Percentiles rank a stretch among this genome's conserved stretches.
Evolutionary conservation across 2,888 invertebrate genomes (phyloP).

Genomic region (Mythimna lalbum): DNA sequence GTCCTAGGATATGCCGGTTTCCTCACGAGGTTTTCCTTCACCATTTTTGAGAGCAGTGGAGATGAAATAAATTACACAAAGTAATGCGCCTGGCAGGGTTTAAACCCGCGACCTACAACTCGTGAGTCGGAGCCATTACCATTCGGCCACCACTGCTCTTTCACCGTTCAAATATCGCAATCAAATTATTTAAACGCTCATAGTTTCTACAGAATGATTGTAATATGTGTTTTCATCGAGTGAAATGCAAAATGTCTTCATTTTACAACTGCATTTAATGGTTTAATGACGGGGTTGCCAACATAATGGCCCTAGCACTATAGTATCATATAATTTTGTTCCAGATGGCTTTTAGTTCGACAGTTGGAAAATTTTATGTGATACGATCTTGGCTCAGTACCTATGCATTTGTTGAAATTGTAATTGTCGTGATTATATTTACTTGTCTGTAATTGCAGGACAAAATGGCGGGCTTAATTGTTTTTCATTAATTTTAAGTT

Average conservation of each 20-base stretch:
- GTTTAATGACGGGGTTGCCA: conserved; percentile 28
- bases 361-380: background rate
- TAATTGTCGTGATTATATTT: background rate
- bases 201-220: conserved; percentile 35
- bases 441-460: background rate
- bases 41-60: too few relatives aligned
- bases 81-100: too few relatives aligned
- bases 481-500: background rate
- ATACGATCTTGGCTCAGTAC: background rate
- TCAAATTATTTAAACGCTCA: conserved; percentile 6
- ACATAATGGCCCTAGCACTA: conserved; percentile 26
- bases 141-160: too few relatives aligned
- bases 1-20: too few relatives aligned
- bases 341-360: conserved; percentile 2
- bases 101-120: too few relatives aligned
- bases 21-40: too few relatives aligned
- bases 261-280: conserved; percentile 39
- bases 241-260: conserved; percentile 57
- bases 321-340: conserved; percentile 41
- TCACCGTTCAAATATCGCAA: conserved; percentile 10
- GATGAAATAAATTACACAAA: too few relatives aligned
- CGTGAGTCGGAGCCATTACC: too few relatives aligned
- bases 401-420: background rate
- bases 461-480: background rate
- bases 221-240: conserved; percentile 49